Conservation (phyloP, 2,113 vertebrate genomes). For the Heloderma charlesbogerti region DNA sequence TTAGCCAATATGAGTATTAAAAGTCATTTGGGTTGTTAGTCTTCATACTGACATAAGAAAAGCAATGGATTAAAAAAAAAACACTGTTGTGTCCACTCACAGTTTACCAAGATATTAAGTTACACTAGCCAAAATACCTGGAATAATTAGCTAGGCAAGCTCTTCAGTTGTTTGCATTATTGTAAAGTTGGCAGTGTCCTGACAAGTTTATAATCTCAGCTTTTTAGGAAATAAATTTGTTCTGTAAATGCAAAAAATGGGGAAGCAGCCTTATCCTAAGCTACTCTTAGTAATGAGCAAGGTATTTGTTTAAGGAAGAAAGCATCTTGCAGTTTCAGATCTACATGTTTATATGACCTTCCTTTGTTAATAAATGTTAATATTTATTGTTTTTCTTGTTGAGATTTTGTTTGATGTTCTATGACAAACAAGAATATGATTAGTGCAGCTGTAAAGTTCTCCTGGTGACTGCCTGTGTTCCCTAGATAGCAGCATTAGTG, state of each 20-base stretch:
- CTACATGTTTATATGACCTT: constrained; percentile 82
- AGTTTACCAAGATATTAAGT: neutral
- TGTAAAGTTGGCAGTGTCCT: neutral
- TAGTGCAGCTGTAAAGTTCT: constrained; percentile 81
- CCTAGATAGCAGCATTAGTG: constrained; percentile 83
- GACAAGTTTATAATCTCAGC: constrained; percentile 2
- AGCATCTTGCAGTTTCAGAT: constrained; percentile 76
- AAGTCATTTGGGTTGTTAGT: neutral
- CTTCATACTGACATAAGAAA: neutral
- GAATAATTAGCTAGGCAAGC: neutral
- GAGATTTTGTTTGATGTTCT: constrained; percentile 81
- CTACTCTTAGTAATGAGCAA: constrained; percentile 66
- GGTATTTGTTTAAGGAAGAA: constrained; percentile 77
- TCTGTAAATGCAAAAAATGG: constrained; percentile 54
- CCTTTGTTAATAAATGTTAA: constrained; percentile 79
- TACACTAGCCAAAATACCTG: neutral
- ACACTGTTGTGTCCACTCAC: neutral
- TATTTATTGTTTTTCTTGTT: constrained; percentile 81
- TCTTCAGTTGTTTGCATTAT: neutral
- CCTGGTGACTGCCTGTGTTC: constrained; percentile 80
- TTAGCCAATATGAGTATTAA: neutral
- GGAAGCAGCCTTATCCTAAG: constrained; percentile 48
- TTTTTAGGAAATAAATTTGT: constrained; percentile 1
- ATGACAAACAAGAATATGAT: constrained; percentile 81
- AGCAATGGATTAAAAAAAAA: neutral